Evolutionary conservation across 2,888 invertebrate genomes (phyloP).

Genomic region (Eustalomyia histrio): DNA sequence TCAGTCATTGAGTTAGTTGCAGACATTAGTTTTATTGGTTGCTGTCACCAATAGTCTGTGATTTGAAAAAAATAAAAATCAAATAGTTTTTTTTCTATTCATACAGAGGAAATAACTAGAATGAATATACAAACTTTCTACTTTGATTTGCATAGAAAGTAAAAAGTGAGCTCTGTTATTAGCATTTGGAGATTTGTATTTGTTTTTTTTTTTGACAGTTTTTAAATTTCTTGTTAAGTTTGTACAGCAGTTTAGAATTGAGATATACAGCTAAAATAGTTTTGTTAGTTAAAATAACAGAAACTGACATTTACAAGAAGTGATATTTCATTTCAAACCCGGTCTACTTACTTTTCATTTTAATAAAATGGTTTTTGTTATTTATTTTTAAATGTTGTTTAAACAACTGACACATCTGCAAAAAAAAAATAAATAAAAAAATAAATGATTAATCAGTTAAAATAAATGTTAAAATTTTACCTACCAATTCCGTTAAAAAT

Average conservation of each 20-base stretch:
- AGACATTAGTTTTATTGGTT: conserved; percentile 61
- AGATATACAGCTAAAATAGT: too few species aligned
- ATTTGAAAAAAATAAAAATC: conserved; percentile 60
- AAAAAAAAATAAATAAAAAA: too few species aligned
- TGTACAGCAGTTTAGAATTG: not conserved
- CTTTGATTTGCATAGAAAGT: conserved; percentile 56
- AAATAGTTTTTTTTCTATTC: conserved; percentile 54
- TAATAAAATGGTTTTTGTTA: too few species aligned
- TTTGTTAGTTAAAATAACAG: too few species aligned
- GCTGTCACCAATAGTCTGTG: conserved; percentile 64
- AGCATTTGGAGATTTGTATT: conserved; percentile 33
- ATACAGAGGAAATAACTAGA: not conserved
- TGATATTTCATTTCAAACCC: too few species aligned
- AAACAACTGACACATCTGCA: too few species aligned
- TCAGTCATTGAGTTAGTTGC: conserved; percentile 59
- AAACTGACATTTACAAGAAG: too few species aligned
- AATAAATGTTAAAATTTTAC: too few species aligned
- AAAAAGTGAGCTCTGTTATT: conserved; percentile 51
- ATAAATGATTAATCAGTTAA: too few species aligned
- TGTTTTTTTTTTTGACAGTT: conserved; percentile 15
- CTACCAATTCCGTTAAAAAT: too few species aligned
- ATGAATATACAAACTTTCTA: not conserved
- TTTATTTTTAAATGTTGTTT: too few species aligned
- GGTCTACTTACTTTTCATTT: too few species aligned
- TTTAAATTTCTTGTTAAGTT: not conserved